These are phyloP conservation scores for Tiphia femorata DNA, from an alignment of 2,888 invertebrate species.

Conservation along the genomic window DNA sequence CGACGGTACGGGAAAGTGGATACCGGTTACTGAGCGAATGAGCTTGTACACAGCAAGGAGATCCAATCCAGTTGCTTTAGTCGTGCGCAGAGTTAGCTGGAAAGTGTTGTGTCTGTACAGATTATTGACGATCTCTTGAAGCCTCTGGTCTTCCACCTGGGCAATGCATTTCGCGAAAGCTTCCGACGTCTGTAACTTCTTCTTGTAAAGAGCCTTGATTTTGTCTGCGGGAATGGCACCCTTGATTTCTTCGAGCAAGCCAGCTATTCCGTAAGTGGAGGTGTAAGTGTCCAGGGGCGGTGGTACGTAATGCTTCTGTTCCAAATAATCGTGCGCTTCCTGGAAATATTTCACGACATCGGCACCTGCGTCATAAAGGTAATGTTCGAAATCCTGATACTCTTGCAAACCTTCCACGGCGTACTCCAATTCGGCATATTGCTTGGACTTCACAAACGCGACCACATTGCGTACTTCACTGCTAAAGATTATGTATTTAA, in stretches of 20 bases:
- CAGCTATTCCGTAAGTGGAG: constrained; percentile 35
- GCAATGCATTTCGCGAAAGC: constrained; percentile 44
- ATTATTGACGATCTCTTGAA: constrained; percentile 41
- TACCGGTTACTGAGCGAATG: too few relatives aligned
- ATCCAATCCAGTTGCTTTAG: constrained; percentile 42
- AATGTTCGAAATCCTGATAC: constrained; percentile 45
- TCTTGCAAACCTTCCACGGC: constrained; percentile 48
- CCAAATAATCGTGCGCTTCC: constrained; percentile 34
- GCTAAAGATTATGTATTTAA: constrained; percentile 48
- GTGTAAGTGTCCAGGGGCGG: not conserved
- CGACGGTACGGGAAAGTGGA: too few relatives aligned
- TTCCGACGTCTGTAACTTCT: constrained; percentile 44
- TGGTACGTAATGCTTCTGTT: constrained; percentile 11
- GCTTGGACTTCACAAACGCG: constrained; percentile 40
- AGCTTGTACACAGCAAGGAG: too few relatives aligned
- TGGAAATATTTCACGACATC: constrained; percentile 37
- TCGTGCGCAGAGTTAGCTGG: constrained; percentile 11
- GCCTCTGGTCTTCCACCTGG: constrained; percentile 36
- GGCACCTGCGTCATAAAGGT: constrained; percentile 48
- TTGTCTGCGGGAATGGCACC: constrained; percentile 47
- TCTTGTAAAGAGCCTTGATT: constrained; percentile 43
- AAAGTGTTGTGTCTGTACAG: constrained; percentile 2
- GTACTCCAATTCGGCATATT: constrained; percentile 43
- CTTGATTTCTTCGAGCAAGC: constrained; percentile 39
- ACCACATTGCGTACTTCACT: constrained; percentile 50